Evolutionary conservation across 2,888 invertebrate genomes (phyloP).

Genomic region (Agriopis leucophaearia): DNA sequence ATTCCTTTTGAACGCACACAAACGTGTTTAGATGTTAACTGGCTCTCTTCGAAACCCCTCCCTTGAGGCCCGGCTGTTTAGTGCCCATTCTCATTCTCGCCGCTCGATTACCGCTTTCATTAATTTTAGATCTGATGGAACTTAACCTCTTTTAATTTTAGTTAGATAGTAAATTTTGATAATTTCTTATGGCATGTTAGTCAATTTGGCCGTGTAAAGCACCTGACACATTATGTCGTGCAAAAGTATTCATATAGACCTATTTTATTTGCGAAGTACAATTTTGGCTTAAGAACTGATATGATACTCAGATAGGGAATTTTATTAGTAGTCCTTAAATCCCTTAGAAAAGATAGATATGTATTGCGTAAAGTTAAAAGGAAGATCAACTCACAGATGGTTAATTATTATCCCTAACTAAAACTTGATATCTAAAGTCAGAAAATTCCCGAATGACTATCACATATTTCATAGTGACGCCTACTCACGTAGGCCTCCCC

Average conservation of each 20-base stretch:
- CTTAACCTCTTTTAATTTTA: slow-evolving; percentile 14
- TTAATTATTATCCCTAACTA: slow-evolving; percentile 29
- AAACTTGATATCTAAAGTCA: slow-evolving; percentile 37
- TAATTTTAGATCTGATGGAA: slow-evolving; percentile 26
- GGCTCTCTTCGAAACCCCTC: slow-evolving; percentile 38
- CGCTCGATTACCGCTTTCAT: slow-evolving; percentile 31
- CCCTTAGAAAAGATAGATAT: not conserved
- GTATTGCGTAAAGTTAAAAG: not conserved
- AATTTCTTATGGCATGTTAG: not conserved
- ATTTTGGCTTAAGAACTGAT: too few relatives aligned
- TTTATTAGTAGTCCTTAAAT: not conserved
- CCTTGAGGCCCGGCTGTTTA: slow-evolving; percentile 37
- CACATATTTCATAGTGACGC: slow-evolving; percentile 52
- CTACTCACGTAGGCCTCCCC: slow-evolving; percentile 53
- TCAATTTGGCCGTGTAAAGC: too few relatives aligned
- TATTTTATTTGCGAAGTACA: too few relatives aligned
- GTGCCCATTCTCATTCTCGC: slow-evolving; percentile 37
- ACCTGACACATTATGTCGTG: too few relatives aligned
- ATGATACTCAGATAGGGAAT: not conserved
- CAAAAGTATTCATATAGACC: too few relatives aligned
- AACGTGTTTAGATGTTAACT: slow-evolving; percentile 40
- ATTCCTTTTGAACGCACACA: slow-evolving; percentile 70
- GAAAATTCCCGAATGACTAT: slow-evolving; percentile 52
- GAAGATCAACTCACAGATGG: not conserved
- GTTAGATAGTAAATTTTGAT: not conserved